Evolutionary conservation across 2,797 vertebrate species (phyloP).

Genomic region (Taenioides sp.): DNA sequence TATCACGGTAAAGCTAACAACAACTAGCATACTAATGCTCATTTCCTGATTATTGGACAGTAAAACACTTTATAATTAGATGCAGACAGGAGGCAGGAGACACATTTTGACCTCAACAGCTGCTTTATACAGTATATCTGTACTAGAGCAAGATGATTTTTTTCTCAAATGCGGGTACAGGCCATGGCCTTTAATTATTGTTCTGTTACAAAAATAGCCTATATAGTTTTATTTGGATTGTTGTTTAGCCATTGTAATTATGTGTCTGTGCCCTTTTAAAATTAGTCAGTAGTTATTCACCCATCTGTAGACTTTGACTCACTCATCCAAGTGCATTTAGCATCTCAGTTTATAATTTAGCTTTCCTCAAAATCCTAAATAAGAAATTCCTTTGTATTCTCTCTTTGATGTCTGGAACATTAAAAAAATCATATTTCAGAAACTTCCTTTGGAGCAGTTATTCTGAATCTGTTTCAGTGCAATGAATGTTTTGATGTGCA

Average conservation of each 20-base stretch:
- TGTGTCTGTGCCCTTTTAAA: neutral
- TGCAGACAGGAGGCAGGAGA: no score
- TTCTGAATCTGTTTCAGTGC: slow-evolving; percentile 11
- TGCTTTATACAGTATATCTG: no score
- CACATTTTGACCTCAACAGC: no score
- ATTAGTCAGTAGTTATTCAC: neutral
- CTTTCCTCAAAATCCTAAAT: slow-evolving; percentile 5
- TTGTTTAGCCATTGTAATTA: neutral
- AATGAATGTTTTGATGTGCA: slow-evolving; percentile 14
- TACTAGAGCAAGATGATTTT: no score
- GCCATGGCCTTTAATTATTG: no score
- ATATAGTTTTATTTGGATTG: neutral
- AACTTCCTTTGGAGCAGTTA: slow-evolving; percentile 9
- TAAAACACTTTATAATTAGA: no score
- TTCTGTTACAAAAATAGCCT: no score
- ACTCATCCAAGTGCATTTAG: slow-evolving; percentile 1
- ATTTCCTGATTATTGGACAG: no score
- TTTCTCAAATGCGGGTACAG: no score
- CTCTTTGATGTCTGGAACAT: slow-evolving; percentile 9
- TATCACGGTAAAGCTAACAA: no score
- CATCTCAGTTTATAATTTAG: neutral
- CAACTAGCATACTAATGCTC: no score
- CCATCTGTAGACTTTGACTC: slow-evolving; percentile 11
- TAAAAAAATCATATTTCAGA: slow-evolving; percentile 8
- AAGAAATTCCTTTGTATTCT: slow-evolving; percentile 3